Percentiles rank a stretch among this genome's conserved stretches.
Conservation (phyloP, 92 coral and sea anemone genomes). For the Parazoanthus darwini region DNA sequence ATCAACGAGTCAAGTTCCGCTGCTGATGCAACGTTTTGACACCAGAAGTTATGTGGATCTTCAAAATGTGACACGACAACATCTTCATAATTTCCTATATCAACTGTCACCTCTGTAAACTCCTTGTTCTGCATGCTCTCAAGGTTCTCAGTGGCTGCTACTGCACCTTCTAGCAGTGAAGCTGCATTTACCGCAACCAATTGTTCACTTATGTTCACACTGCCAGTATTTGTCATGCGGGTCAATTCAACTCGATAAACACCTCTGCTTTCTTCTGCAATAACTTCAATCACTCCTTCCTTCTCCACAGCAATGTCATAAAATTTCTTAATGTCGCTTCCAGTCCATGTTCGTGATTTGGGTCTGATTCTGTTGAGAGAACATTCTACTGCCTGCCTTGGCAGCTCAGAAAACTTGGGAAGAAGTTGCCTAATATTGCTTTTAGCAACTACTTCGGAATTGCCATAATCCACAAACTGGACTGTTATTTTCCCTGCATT, state of each 20-base stretch:
- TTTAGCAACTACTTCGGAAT: constrained; percentile 71
- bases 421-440: constrained; percentile 72
- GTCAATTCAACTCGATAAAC: constrained; percentile 70
- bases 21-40: constrained; percentile 71
- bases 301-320: constrained; percentile 73
- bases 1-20: constrained; percentile 74
- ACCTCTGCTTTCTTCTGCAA: constrained; percentile 69
- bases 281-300: constrained; percentile 68
- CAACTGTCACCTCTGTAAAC: constrained; percentile 54
- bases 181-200: constrained; percentile 72
- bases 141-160: constrained; percentile 63
- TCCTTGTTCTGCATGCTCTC: constrained; percentile 56
- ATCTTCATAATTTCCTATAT: constrained; percentile 84
- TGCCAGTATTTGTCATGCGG: constrained; percentile 57
- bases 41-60: constrained; percentile 87
- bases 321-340: constrained; percentile 61
- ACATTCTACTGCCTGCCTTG: constrained; percentile 87
- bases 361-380: constrained; percentile 81
- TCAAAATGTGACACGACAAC: constrained; percentile 79
- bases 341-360: constrained; percentile 62
- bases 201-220: constrained; percentile 75
- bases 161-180: constrained; percentile 64
- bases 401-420: constrained; percentile 83
- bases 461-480: constrained; percentile 92
- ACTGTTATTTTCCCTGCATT: constrained; percentile 62